Evolutionary conservation across 2,113 vertebrate species (phyloP).

Genomic region (Clupea harengus): DNA sequence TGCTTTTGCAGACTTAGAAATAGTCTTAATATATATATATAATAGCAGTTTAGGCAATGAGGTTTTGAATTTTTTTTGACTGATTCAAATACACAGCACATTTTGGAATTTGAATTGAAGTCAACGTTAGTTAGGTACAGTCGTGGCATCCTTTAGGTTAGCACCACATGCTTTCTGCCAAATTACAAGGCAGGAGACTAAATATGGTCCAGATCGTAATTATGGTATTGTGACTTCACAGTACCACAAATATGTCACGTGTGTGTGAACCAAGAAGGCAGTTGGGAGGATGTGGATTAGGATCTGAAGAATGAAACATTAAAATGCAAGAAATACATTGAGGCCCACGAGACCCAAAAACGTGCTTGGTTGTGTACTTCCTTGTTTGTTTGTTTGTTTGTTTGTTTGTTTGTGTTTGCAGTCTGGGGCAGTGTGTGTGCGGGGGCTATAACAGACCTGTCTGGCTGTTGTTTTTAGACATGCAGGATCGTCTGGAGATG

Average conservation of each 20-base stretch:
- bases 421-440: not conserved
- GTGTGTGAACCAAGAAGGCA: not conserved
- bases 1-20: not conserved
- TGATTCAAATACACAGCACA: not conserved
- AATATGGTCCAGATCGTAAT: not conserved
- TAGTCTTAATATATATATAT: not conserved
- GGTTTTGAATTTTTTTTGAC: no score
- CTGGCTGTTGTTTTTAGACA: conserved; percentile 32
- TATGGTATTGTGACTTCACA: not conserved
- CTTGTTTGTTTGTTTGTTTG: not conserved
- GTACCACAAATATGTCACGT: not conserved
- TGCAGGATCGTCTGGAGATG: conserved; percentile 66
- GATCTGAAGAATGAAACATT: not conserved
- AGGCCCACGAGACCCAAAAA: not conserved
- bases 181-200: not conserved
- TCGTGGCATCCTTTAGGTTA: not conserved
- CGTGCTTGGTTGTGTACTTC: not conserved
- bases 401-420: not conserved
- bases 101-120: not conserved
- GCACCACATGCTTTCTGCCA: not conserved
- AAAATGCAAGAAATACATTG: not conserved
- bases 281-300: not conserved
- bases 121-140: not conserved
- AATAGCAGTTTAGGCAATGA: not conserved
- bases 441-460: not conserved